Evolutionary conservation across 2,113 vertebrate species (phyloP).

Genomic region (Silurus meridionalis): DNA sequence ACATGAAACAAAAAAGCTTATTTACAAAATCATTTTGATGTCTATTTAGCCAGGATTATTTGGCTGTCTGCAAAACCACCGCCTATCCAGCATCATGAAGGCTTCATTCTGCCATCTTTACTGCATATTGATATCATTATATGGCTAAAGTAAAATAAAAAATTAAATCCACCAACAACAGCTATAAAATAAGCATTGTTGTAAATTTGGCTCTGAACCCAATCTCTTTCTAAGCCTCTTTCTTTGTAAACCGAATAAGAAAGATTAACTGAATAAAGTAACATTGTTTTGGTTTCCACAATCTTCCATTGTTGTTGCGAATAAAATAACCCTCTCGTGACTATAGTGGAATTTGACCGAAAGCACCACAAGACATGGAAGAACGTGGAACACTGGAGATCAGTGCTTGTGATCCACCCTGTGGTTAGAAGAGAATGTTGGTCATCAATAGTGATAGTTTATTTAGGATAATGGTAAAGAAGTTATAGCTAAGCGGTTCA

Average conservation of each 20-base stretch:
- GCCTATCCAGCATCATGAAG: background rate
- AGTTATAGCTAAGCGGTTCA: background rate
- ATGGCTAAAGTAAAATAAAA: background rate
- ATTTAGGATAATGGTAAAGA: background rate
- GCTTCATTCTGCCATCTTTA: background rate
- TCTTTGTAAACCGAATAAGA: background rate
- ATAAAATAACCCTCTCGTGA: slow-evolving; percentile 7
- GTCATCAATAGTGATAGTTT: background rate
- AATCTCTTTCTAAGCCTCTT: background rate
- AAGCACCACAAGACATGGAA: background rate
- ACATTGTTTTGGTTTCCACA: background rate
- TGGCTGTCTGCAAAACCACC: background rate
- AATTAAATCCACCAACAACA: background rate
- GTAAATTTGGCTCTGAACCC: background rate
- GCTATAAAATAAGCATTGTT: background rate
- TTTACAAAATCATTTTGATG: background rate
- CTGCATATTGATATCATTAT: background rate
- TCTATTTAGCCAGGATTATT: background rate
- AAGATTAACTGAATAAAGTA: slow-evolving; percentile 7
- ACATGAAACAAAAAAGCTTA: background rate
- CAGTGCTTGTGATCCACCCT: background rate
- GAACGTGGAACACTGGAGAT: background rate
- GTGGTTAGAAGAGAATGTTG: background rate
- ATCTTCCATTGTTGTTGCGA: background rate
- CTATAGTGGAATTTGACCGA: background rate